phyloP scores from a whole-genome alignment of 1,140 invertebrate genomes.

The Penaeus indicus region DNA sequence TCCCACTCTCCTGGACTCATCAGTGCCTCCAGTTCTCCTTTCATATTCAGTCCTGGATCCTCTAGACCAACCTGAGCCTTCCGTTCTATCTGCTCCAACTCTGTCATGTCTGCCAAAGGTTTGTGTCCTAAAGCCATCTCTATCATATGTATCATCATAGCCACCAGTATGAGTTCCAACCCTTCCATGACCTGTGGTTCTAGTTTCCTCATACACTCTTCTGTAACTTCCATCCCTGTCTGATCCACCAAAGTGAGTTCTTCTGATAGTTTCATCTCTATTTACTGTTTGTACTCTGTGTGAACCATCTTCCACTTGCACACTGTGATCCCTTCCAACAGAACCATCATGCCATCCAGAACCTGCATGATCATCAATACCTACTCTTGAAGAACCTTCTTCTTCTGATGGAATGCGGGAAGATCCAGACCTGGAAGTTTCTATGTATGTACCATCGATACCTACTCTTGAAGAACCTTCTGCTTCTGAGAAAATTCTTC shows the following conservation, averaged over 20 bases:
- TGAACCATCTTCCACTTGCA: too few relatives aligned
- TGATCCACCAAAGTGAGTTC: conserved; percentile 20
- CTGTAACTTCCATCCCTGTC: neutral
- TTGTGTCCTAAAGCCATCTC: neutral
- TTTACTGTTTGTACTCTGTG: neutral
- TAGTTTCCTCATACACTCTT: conserved; percentile 23
- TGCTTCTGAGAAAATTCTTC: too few relatives aligned
- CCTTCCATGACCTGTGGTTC: conserved; percentile 39
- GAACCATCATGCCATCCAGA: too few relatives aligned
- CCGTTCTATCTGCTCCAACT: conserved; percentile 9
- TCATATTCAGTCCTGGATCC: neutral
- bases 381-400: too few relatives aligned
- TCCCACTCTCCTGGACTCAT: neutral
- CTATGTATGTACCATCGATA: neutral
- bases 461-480: too few relatives aligned
- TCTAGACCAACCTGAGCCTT: neutral
- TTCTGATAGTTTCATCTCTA: conserved; percentile 14
- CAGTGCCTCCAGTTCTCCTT: neutral
- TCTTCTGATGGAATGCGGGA: neutral
- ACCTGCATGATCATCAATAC: too few relatives aligned
- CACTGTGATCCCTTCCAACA: too few relatives aligned
- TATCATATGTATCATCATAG: neutral
- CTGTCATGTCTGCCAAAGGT: neutral
- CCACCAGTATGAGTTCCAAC: conserved; percentile 23
- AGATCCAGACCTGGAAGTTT: neutral